Conservation (phyloP, 1,140 invertebrate genomes). For the Dendroctonus ponderosae region DNA sequence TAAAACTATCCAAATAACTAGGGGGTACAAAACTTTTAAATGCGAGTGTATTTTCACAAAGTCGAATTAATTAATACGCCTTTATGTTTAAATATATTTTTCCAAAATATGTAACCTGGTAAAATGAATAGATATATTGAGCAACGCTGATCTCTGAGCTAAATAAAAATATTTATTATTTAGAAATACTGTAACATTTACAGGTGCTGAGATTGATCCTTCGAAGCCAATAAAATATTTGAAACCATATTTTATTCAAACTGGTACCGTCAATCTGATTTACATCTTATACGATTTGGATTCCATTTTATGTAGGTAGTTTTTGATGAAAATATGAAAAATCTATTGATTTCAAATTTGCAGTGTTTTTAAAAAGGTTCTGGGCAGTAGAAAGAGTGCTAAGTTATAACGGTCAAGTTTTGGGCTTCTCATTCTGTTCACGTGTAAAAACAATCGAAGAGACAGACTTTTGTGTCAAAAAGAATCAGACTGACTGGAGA, state of each 20-base stretch:
- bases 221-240: not conserved
- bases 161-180: not conserved
- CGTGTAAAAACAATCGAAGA: conserved; percentile 13
- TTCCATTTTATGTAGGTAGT: conserved; percentile 14
- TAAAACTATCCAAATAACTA: too few species aligned
- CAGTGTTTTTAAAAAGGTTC: conserved; percentile 14
- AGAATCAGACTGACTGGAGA: conserved; percentile 12
- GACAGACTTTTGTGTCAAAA: conserved; percentile 3
- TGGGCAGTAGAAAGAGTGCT: conserved; percentile 9
- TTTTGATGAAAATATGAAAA: not conserved
- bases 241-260: conserved; percentile 13
- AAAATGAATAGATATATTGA: too few species aligned
- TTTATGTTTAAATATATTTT: too few species aligned
- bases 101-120: too few species aligned
- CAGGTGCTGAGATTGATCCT: conserved; percentile 21
- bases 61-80: too few species aligned
- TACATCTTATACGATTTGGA: conserved; percentile 22
- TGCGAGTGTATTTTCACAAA: too few species aligned
- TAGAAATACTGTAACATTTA: not conserved
- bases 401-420: not conserved
- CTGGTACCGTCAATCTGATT: not conserved
- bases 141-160: too few species aligned
- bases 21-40: too few species aligned
- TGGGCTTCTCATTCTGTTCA: conserved; percentile 3
- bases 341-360: not conserved